Base-by-base conservation (phyloP, 2,797 vertebrate species). In the Poecilia gillii region DNA sequence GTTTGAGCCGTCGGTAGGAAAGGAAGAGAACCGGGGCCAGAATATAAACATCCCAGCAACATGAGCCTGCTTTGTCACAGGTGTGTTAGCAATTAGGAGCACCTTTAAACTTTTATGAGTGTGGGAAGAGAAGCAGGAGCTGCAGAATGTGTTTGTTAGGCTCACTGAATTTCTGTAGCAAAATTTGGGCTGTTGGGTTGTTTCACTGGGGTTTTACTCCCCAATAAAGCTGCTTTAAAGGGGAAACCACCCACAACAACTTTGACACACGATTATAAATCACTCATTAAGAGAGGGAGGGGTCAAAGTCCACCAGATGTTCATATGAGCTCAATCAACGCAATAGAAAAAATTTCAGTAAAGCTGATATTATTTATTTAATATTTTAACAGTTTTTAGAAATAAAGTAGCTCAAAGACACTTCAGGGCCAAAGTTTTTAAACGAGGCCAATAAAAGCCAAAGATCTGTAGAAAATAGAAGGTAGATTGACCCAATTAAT, bases 21-120 rank as follows among this genome's bases (percentile, higher is more conserved):
- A 90, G 87, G 85, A 74, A 84, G 89, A 85, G 87, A 86, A 86
- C 77, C 33, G 78, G 86, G 91, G 91, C 86, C 89, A 90, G 83
- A 85, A 94, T 92, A 91, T 92, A 95, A 95, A 94, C 94, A 93
- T 92, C 81, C 79, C 85, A 78, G 90, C 80, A 93, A 94, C 89
- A 92, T 91, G 92, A 93, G 90, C 88, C 85, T 73, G 76, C 85
- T 86, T 88, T 83, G 85, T 91, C 93, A 95, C 94, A 96, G 95
- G 95, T 96, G 95, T 96, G 95, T 94, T 96, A 95, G 92, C 92
- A 94, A 95, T 96, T 96, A 96, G 91, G 90, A 86, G 90, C 88
- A 91, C 91, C 91, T 95, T 93, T 94, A 92, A 95, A 95, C 84
- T 92, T 94, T 92, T 95, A 93, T 84, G 84, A 81, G 91, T 88